These are phyloP conservation scores for Coranthus polyacanthus DNA, from an alignment of 2,797 vertebrate species.

Conservation along the genomic window DNA sequence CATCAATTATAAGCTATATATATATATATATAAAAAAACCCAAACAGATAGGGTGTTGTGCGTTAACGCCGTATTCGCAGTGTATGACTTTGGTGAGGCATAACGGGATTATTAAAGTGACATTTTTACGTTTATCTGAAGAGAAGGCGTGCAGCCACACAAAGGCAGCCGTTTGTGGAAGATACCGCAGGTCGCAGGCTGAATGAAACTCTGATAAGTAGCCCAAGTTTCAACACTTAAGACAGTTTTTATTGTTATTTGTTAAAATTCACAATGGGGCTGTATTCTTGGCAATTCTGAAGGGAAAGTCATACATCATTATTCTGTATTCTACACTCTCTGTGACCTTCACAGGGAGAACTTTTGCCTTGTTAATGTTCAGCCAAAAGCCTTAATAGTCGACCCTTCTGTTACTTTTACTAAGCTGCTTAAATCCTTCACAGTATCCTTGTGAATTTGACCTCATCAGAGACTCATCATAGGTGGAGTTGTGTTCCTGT, in stretches of 20 bases:
- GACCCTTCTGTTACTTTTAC: slow-evolving; percentile 34
- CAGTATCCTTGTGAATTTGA: slow-evolving; percentile 9
- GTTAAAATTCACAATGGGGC: background rate
- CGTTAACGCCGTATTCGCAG: slow-evolving; percentile 2
- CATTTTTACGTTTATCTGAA: too few relatives aligned
- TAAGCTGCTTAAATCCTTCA: slow-evolving; percentile 40
- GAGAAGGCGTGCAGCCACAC: slow-evolving; percentile 14
- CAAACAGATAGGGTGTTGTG: slow-evolving; percentile 7
- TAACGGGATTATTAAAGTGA: slow-evolving; percentile 53
- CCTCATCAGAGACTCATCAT: slow-evolving; percentile 24
- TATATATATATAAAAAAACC: too few relatives aligned
- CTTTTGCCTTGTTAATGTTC: slow-evolving; percentile 36
- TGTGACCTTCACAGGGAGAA: slow-evolving; percentile 32
- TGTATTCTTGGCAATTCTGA: slow-evolving; percentile 4
- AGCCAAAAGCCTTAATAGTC: slow-evolving; percentile 19
- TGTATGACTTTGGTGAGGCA: slow-evolving; percentile 24
- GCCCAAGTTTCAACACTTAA: slow-evolving; percentile 15
- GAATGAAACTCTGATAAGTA: background rate
- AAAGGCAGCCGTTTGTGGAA: background rate
- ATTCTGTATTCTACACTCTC: slow-evolving; percentile 12
- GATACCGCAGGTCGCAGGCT: background rate
- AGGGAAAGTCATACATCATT: background rate
- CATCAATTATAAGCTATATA: background rate
- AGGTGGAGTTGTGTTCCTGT: slow-evolving; percentile 18
- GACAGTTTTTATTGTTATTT: background rate